Evolutionary conservation across 2,113 vertebrate genomes (phyloP).

Genomic region (Odocoileus virginianus): DNA sequence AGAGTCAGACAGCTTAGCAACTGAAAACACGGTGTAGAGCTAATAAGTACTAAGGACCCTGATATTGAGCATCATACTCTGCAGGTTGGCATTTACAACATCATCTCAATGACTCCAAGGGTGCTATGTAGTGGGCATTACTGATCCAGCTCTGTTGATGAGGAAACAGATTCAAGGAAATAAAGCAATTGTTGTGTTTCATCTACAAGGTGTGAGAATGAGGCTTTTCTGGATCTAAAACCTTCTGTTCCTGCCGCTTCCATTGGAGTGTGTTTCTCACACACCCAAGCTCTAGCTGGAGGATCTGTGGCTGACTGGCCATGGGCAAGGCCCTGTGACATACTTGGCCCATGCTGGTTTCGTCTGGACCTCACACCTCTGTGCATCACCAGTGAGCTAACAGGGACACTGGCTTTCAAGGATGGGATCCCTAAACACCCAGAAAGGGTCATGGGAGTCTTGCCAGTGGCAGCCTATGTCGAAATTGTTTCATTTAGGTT

Average conservation of each 20-base stretch:
- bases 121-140: not conserved
- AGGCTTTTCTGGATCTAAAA: not conserved
- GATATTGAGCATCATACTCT: not conserved
- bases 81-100: no score
- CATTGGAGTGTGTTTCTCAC: not conserved
- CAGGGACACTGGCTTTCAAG: not conserved
- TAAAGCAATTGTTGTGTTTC: rapidly evolving
- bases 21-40: not conserved
- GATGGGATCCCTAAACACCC: not conserved
- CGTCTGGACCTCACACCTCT: not conserved
- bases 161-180: not conserved
- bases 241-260: not conserved
- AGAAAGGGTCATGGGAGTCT: not conserved
- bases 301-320: not conserved
- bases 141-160: not conserved
- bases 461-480: not conserved
- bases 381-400: not conserved
- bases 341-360: not conserved
- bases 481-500: not conserved
- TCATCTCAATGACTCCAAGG: not conserved
- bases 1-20: not conserved
- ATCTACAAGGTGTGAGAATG: not conserved
- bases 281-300: not conserved
- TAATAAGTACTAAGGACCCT: not conserved
- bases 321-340: not conserved